These are phyloP conservation scores for Electrona antarctica DNA, from an alignment of 2,113 vertebrate genomes.

Conservation along the genomic window DNA sequence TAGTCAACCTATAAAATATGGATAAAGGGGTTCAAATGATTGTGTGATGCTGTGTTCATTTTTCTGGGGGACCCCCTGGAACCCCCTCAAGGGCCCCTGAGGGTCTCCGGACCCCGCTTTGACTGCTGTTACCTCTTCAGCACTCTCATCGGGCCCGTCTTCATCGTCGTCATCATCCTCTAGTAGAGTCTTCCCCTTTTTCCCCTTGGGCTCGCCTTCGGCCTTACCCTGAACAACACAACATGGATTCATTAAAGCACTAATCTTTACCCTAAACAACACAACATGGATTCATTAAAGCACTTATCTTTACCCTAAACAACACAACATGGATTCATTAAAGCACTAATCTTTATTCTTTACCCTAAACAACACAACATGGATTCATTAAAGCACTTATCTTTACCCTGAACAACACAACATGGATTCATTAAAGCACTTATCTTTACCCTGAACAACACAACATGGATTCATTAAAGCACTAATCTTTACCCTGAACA, in stretches of 20 bases:
- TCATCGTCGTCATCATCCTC: slow-evolving; percentile 66
- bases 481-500: too few species aligned
- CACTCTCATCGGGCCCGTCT: slow-evolving; percentile 76
- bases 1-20: too few species aligned
- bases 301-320: too few species aligned
- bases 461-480: background rate
- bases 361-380: background rate
- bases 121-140: slow-evolving; percentile 81
- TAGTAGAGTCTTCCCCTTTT: slow-evolving; percentile 83
- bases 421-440: background rate
- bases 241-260: background rate
- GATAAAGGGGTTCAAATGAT: too few species aligned
- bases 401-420: background rate
- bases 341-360: too few species aligned
- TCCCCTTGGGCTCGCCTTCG: slow-evolving; percentile 83
- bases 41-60: too few species aligned
- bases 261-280: too few species aligned
- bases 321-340: background rate
- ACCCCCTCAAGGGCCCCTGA: too few species aligned
- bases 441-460: too few species aligned
- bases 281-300: background rate
- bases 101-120: too few species aligned
- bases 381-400: too few species aligned
- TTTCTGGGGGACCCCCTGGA: too few species aligned
- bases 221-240: slow-evolving; percentile 77